Base-by-base conservation (phyloP, 1,140 invertebrate species). In the Trachymyrmex septentrionalis region DNA sequence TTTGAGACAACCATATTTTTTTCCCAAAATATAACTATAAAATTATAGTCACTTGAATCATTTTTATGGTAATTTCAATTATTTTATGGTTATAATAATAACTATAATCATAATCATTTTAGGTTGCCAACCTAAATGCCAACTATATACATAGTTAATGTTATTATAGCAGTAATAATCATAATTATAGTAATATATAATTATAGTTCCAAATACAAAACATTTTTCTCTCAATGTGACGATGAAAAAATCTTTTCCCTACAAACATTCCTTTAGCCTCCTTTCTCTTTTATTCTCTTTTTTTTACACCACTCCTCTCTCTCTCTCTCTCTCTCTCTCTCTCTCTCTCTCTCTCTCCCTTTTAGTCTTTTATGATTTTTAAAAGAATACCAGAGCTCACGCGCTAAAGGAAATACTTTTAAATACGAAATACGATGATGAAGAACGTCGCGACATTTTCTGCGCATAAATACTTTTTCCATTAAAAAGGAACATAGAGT, bases 391-490 rank as follows among this genome's bases (percentile, higher is more conserved):
- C 69, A 14, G 80, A 61, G 38, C 55, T 34, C 69, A 50, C 34
- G 7, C 30, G 53, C 55, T 75, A 38, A 38, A 72, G 53, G 55
- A 82, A 16, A 21, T 55, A 81, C 53, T 81, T 85, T 85, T 44
- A 44, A 44, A 44, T 44, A 38, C 38, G 38, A 38, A 38, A 38
- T 38, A 87, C 86, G 84, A 87, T 73, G 86, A 86, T 61, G 57
- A 71, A 78, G 85, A 80, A 53, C 63, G 24, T 30, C 67, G 50
- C 59, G 86, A 48, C 48, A 71, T 87, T 80, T 78, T 86, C 66
- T 21, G 50, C 82, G 63, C 71, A 85, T 85, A 78, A 78, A 78
- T 76, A 85, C 75, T 85, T 85, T 85, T 78, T 75, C 80, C 80
- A 84, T 84, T 84, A 84, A 14, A 75, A 84, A 55, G 69, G 55